phyloP scores from a whole-genome alignment of 1,140 invertebrate species.

The Bombus difficillimus region DNA sequence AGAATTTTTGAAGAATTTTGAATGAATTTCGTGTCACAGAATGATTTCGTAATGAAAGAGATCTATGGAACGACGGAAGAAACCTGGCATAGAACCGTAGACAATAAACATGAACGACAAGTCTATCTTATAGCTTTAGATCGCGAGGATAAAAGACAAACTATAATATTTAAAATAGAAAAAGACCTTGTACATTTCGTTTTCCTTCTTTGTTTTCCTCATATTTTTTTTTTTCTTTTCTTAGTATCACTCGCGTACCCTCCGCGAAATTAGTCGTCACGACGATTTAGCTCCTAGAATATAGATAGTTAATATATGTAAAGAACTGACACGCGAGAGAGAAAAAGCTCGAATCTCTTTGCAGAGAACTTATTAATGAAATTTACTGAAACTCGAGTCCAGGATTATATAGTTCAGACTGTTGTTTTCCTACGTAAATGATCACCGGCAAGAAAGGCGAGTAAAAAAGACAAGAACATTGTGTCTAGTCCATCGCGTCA shows the following conservation, averaged over 20 bases:
- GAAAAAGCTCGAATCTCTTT: not conserved
- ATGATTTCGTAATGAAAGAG: not conserved
- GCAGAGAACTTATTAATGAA: not conserved
- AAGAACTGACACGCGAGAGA: constrained; percentile 4
- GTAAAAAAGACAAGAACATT: constrained; percentile 3
- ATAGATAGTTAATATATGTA: constrained; percentile 51
- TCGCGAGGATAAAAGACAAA: constrained; percentile 73
- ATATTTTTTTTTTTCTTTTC: constrained; percentile 10
- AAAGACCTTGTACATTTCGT: constrained; percentile 61
- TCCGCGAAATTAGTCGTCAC: constrained; percentile 49
- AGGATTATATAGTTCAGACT: not conserved
- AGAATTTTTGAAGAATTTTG: not conserved
- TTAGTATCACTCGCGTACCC: constrained; percentile 61
- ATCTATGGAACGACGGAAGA: not conserved
- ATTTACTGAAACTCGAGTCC: not conserved
- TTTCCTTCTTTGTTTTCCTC: constrained; percentile 30
- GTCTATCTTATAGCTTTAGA: constrained; percentile 74
- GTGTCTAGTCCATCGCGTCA: constrained; percentile 44
- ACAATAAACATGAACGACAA: constrained; percentile 59
- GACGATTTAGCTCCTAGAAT: constrained; percentile 48
- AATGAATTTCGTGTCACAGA: not conserved
- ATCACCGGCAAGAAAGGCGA: not conserved
- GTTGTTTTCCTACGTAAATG: too few species aligned
- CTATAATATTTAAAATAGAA: constrained; percentile 75
- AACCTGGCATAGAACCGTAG: constrained; percentile 49